Evolutionary conservation across 2,797 vertebrate genomes (phyloP).

Genomic region (Macrochelys suwanniensis): DNA sequence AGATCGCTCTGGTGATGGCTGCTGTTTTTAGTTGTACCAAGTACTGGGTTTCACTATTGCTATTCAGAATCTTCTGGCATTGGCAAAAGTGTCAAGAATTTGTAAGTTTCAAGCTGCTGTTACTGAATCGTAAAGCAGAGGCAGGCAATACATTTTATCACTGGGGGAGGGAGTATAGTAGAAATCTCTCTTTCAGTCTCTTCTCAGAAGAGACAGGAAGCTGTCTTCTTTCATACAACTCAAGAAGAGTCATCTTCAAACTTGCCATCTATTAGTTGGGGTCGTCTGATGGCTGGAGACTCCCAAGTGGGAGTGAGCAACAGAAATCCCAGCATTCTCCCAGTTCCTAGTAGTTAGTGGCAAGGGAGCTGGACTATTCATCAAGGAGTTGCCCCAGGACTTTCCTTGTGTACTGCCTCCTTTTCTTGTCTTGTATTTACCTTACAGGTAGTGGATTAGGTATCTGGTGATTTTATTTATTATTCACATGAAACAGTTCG

Average conservation of each 20-base stretch:
- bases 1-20: neutral
- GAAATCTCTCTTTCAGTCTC: neutral
- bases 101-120: neutral
- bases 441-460: neutral
- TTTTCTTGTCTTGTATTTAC: neutral
- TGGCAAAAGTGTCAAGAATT: neutral
- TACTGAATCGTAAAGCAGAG: neutral
- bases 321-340: neutral
- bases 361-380: neutral
- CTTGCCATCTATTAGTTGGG: neutral
- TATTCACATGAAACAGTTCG: neutral
- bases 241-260: neutral
- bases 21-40: neutral
- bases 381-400: neutral
- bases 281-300: neutral
- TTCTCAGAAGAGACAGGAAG: neutral
- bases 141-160: neutral
- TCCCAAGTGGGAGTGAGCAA: neutral
- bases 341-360: neutral
- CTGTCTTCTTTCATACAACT: neutral
- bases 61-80: slow-evolving; percentile 2
- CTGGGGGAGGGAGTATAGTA: neutral
- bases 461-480: neutral
- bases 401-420: neutral
- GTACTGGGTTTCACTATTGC: slow-evolving; percentile 4